These are phyloP conservation scores for Mamestra brassicae DNA, from an alignment of 2,888 invertebrate species.

Conservation along the genomic window DNA sequence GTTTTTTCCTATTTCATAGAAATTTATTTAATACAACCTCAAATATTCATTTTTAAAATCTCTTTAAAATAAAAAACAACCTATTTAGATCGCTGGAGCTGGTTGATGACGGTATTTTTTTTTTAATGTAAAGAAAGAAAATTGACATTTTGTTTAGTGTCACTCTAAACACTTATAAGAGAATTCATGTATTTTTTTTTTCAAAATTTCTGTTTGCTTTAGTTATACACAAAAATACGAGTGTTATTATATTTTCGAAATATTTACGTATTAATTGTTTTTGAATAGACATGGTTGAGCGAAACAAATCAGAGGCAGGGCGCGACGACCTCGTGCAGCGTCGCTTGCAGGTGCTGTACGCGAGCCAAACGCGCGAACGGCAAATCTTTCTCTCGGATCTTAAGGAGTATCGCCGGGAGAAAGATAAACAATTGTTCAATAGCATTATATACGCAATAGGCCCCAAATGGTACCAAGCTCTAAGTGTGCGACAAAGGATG, in stretches of 20 bases:
- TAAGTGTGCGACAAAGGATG: constrained; percentile 81
- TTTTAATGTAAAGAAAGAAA: neutral
- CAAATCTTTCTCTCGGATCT: constrained; percentile 84
- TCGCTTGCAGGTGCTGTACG: constrained; percentile 77
- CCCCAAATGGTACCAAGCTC: constrained; percentile 85
- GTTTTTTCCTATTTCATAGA: no score
- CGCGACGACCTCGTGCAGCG: constrained; percentile 71
- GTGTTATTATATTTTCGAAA: neutral
- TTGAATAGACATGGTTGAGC: constrained; percentile 68
- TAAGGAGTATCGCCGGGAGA: constrained; percentile 74
- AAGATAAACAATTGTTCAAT: constrained; percentile 68
- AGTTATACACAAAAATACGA: constrained; percentile 33
- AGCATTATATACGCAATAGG: constrained; percentile 75
- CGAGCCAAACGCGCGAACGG: constrained; percentile 77
- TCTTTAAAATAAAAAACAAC: neutral
- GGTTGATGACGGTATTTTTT: constrained; percentile 16
- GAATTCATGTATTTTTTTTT: constrained; percentile 34
- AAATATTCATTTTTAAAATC: no score
- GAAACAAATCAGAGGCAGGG: constrained; percentile 71
- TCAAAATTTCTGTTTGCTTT: constrained; percentile 75
- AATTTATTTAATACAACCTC: no score
- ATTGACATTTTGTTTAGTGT: constrained; percentile 43
- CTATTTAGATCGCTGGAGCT: constrained; percentile 4
- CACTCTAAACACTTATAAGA: constrained; percentile 34
- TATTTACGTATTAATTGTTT: constrained; percentile 7